Percentiles rank a stretch among this genome's conserved stretches.
phyloP scores from a whole-genome alignment of 2,888 invertebrate genomes.

The Drosophila cognata region DNA sequence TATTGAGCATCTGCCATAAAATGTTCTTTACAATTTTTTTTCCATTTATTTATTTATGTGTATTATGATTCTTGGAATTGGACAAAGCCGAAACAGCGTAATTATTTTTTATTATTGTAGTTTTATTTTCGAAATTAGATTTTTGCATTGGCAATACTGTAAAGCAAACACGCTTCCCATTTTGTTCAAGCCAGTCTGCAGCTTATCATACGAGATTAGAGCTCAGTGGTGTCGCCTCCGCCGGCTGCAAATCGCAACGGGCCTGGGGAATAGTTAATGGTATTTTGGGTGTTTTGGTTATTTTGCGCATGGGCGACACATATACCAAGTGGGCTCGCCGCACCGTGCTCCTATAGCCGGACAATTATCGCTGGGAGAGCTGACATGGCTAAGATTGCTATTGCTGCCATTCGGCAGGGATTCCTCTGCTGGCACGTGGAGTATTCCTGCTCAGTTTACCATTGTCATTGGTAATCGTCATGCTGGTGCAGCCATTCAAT shows the following conservation, averaged over 20 bases:
- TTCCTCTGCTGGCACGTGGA: no score
- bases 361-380: no score
- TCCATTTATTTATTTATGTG: conserved; percentile 34
- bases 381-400: no score
- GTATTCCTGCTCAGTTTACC: no score
- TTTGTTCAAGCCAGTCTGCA: conserved; percentile 73
- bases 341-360: no score
- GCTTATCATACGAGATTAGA: conserved; percentile 79
- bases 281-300: conserved; percentile 90
- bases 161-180: conserved; percentile 67
- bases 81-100: conserved; percentile 6
- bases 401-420: no score
- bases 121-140: neutral
- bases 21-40: conserved; percentile 16
- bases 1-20: conserved; percentile 16
- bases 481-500: no score
- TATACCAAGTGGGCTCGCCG: conserved; percentile 89
- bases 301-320: conserved; percentile 90
- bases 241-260: conserved; percentile 86
- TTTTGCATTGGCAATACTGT: neutral
- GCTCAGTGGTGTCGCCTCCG: conserved; percentile 49
- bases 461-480: no score
- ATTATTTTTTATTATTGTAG: conserved; percentile 12
- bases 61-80: conserved; percentile 10
- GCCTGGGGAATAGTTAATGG: conserved; percentile 94